These are phyloP conservation scores for Globodera rostochiensis DNA, from an alignment of 1,140 invertebrate species.

Conservation along the genomic window DNA sequence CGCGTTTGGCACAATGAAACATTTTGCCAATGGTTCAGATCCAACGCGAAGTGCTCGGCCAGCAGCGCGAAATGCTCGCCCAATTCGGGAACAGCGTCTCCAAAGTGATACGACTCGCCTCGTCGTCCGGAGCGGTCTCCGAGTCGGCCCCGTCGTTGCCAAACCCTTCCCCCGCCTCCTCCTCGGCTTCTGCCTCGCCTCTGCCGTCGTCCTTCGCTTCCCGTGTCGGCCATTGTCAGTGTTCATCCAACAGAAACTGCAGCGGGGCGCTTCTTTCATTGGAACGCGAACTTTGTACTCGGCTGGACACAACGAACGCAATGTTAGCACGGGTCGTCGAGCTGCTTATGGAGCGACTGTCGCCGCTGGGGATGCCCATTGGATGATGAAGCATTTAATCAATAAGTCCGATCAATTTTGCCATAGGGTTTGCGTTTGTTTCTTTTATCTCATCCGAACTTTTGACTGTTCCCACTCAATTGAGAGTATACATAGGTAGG, in stretches of 20 bases:
- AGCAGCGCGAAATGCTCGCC: constrained; percentile 4
- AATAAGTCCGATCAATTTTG: too few relatives aligned
- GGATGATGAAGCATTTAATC: not conserved
- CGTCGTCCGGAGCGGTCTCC: not conserved
- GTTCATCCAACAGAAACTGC: not conserved
- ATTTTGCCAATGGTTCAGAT: constrained; percentile 4
- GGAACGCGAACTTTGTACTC: constrained; percentile 14
- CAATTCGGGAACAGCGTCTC: not conserved
- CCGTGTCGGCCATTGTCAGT: not conserved
- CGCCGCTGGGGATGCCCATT: not conserved
- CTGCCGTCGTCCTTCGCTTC: not conserved
- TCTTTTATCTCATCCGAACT: too few relatives aligned
- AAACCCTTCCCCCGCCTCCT: not conserved
- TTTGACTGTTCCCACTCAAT: too few relatives aligned
- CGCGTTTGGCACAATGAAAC: not conserved
- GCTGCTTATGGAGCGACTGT: constrained; percentile 21
- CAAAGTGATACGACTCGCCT: not conserved
- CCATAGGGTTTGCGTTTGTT: too few relatives aligned
- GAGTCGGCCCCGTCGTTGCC: not conserved
- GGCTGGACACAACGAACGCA: constrained; percentile 19
- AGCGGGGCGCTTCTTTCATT: not conserved
- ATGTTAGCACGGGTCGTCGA: constrained; percentile 2
- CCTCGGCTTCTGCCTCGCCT: not conserved
- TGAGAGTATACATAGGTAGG: too few relatives aligned
- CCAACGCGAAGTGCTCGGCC: constrained; percentile 6